These are phyloP conservation scores for Enteromius unitaeniatus DNA, from an alignment of 2,797 vertebrate genomes.

Conservation along the genomic window DNA sequence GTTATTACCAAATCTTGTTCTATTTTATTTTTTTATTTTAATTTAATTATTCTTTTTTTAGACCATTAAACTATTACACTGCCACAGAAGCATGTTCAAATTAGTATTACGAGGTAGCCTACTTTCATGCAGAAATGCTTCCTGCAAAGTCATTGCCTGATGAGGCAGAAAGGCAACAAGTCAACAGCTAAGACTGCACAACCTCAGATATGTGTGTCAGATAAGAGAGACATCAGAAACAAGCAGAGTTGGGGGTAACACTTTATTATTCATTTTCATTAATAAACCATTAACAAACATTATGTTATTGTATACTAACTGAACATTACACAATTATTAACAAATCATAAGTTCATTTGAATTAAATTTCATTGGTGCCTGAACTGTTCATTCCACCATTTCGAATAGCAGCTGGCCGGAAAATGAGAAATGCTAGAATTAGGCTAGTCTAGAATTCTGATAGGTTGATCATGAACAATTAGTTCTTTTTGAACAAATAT, in stretches of 20 bases:
- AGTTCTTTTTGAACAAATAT: too few relatives aligned
- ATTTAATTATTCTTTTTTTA: background rate
- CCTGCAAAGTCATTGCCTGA: background rate
- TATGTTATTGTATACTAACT: too few relatives aligned
- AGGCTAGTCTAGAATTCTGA: background rate
- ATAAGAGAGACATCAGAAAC: too few relatives aligned
- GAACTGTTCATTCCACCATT: background rate
- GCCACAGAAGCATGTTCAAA: background rate
- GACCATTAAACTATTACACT: background rate
- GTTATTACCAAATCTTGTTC: background rate
- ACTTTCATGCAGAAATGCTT: background rate
- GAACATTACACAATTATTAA: too few relatives aligned
- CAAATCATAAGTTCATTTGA: too few relatives aligned
- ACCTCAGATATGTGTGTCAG: too few relatives aligned
- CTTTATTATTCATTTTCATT: background rate
- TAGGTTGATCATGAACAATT: too few relatives aligned
- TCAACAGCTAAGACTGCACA: too few relatives aligned
- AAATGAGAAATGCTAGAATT: too few relatives aligned
- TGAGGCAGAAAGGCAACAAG: background rate
- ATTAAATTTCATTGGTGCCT: background rate
- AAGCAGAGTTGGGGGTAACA: too few relatives aligned
- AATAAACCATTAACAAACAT: background rate
- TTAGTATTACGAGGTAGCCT: background rate
- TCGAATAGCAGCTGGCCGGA: background rate
- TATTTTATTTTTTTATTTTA: too few relatives aligned